Evolutionary conservation across 2,797 vertebrate genomes (phyloP).

Genomic region (Phoxinus dragarum): DNA sequence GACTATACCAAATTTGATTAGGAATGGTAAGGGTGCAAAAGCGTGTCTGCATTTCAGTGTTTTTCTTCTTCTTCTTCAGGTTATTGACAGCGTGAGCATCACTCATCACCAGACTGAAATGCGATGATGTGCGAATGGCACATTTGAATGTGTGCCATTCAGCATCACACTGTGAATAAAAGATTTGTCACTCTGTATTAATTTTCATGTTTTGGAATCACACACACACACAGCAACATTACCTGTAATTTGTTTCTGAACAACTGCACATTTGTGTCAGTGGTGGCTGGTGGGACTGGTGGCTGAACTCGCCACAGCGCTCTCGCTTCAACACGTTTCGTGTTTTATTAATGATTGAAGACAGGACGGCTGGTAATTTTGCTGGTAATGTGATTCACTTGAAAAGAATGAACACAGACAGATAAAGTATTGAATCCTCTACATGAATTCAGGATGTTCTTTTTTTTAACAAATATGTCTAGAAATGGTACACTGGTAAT

Average conservation of each 20-base stretch:
- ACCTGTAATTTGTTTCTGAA: slow-evolving; percentile 33
- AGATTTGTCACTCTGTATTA: slow-evolving; percentile 20
- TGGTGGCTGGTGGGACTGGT: neutral
- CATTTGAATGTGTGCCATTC: slow-evolving; percentile 33
- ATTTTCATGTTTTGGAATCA: slow-evolving; percentile 24
- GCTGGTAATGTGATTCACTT: slow-evolving; percentile 10
- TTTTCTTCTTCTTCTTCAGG: neutral
- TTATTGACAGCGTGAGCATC: slow-evolving; percentile 16
- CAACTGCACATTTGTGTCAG: slow-evolving; percentile 1
- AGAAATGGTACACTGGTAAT: slow-evolving; percentile 26
- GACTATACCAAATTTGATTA: neutral
- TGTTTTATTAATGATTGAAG: slow-evolving; percentile 32
- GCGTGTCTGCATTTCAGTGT: neutral
- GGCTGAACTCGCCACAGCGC: neutral
- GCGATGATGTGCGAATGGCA: slow-evolving; percentile 22
- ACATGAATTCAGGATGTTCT: slow-evolving; percentile 22
- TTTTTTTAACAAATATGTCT: slow-evolving; percentile 22
- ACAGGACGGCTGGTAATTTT: neutral
- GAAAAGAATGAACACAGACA: neutral
- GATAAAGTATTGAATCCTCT: slow-evolving; percentile 13
- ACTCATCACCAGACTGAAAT: slow-evolving; percentile 18
- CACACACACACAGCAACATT: neutral
- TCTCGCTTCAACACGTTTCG: neutral
- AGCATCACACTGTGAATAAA: slow-evolving; percentile 12
- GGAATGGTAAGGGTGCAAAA: neutral